Evolutionary conservation across 2,797 vertebrate genomes (phyloP), one percentile per base, ranked within the genome.

Genomic region (Cyprinodon diabolis): DNA sequence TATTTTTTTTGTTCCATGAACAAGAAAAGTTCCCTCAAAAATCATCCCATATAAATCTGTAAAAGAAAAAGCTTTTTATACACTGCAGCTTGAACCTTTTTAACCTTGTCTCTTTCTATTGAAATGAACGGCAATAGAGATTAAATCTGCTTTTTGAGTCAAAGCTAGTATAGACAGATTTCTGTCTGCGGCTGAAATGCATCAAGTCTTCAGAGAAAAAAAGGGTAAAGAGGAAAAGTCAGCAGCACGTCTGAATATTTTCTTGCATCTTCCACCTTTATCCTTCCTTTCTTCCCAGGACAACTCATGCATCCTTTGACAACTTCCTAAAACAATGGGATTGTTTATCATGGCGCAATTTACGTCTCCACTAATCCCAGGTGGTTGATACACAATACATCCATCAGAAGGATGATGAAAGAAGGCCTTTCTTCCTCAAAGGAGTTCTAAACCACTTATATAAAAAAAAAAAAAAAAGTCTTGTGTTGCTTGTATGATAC

Each of bases 51-150:
- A 43, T 72, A 76, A 74, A 49, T 52, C 68, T 87, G 81, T 90
- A 88, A 90, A 86, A 92, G 40, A 90, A 85, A 90, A 87, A 86
- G 84, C 57, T 57, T 82, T 75, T 90, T 87, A 86, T 86, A 89
- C 56, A 57, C 63, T 75, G 84, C 71, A 84, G 72, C 76, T 71
- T 78, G 56, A 75, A 80, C 71, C 37, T 51, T 40, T 65, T 7
- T 76, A 74, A 57, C 79, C 60, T 71, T 21, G 8, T 76, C 82
- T 65, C 68, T 5, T 1, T 55, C 43, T 12, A 30, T 55, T 45
- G 74, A 84, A 80, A 86, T 23, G 75, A 79, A 81, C 81, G 72
- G 66, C 25, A 10, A 76, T 77, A 69, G 69, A 71, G 63, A 79
- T 56, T 55, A 62, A 14, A 2, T n/a, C 69, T 13, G 56, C 76